Base-by-base conservation (phyloP, 2,797 vertebrate genomes). In the Kryptolebias ocellatus region DNA sequence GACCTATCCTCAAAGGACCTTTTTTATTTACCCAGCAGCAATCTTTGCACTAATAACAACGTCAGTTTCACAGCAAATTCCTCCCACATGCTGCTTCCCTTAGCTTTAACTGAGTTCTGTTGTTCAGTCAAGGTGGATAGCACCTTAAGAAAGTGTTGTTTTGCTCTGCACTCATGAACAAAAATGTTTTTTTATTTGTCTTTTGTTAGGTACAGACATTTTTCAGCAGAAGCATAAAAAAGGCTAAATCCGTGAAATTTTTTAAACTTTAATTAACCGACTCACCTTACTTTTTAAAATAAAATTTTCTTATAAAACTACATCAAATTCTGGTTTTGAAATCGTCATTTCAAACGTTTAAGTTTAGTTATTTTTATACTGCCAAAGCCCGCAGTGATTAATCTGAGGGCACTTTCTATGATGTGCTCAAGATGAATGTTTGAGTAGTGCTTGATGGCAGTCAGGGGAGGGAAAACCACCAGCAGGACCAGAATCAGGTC, bases 61-160 rank as follows among this genome's bases (percentile, higher is more conserved):
- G 66, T 74, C 60, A 70, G 47, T 79, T 79, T 87, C 67, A 81
- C 72, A 84, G 68, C 27, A 63, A 66, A 58, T 86, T 76, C 61
- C 71, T 84, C 65, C 70, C 53, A 74, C 58, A 59, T 51, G 54
- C 64, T 31, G 28, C 74, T 64, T 45, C 31, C 16, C 20, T 69
- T 69, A 54, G 55, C 49, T 68, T 83, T 69, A 61, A 67, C 53
- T 44, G 44, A 24, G 34, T 70, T 46, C 63, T 58, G 47, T 60
- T 37, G 49, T 68, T 45, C 56, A 60, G 52, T 63, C 17, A 59
- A 70, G 42, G 9, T 72, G 24, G 34, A 42, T 64, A 37, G 58
- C 54, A 37, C 34, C 57, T 29, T 15, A 47, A 42, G 54, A 70
- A 53, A 79, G 45, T 67, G 51, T 15, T 62, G 12, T 60, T 53